phyloP scores from a whole-genome alignment of 2,113 vertebrate genomes.

The Micronycteris hirsuta region DNA sequence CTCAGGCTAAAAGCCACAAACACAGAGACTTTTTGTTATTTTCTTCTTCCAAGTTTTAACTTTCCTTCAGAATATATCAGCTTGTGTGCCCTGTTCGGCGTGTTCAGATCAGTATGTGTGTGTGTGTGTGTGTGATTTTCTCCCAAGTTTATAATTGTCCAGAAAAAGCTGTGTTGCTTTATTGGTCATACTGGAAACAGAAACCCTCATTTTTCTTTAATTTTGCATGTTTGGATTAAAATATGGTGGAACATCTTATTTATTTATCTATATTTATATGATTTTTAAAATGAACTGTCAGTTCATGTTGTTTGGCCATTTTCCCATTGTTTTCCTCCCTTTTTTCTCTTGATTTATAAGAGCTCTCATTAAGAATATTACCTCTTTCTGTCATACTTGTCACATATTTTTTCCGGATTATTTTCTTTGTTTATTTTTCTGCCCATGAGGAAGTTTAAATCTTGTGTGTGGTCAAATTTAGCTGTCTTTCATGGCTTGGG shows the following conservation, averaged over 20 bases:
- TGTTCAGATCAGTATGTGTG: background rate
- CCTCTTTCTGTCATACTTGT: background rate
- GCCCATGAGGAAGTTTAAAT: background rate
- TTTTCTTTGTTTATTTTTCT: background rate
- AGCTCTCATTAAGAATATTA: background rate
- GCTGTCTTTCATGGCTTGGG: background rate
- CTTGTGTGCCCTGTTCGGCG: background rate
- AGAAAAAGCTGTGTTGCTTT: background rate
- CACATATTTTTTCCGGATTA: background rate
- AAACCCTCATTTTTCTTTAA: background rate
- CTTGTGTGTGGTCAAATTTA: background rate
- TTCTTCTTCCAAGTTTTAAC: background rate
- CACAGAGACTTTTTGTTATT: background rate
- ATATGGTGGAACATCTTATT: background rate
- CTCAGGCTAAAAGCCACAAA: background rate
- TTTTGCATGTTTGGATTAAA: constrained; percentile 19
- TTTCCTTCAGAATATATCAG: background rate
- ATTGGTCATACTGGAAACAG: background rate
- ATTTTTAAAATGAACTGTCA: background rate
- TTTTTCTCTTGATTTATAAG: background rate
- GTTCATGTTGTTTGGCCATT: background rate
- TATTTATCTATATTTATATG: background rate
- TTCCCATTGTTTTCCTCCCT: background rate
- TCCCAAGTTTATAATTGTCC: background rate
- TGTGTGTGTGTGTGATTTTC: background rate